These are phyloP conservation scores for Calephelis perditalis DNA, from an alignment of 2,888 invertebrate genomes.

Conservation along the genomic window DNA sequence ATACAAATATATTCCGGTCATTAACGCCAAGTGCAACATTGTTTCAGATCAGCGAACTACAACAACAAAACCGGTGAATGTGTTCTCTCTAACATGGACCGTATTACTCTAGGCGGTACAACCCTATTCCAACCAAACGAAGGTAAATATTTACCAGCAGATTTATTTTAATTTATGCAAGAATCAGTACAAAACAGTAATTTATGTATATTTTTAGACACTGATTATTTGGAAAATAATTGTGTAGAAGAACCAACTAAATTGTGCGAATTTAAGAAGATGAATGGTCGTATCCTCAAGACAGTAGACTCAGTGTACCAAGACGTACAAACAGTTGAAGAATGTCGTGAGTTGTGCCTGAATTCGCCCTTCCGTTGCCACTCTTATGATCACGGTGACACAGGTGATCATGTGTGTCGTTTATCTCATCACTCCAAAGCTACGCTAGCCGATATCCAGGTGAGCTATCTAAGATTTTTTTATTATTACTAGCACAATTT, in stretches of 20 bases:
- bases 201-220: constrained; percentile 44
- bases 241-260: constrained; percentile 96
- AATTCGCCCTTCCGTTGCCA: constrained; percentile 94
- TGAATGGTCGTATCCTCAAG: constrained; percentile 92
- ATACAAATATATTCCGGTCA: constrained; percentile 36
- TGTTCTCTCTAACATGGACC: constrained; percentile 94
- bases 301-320: constrained; percentile 96
- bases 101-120: constrained; percentile 91
- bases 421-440: constrained; percentile 94
- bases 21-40: constrained; percentile 38
- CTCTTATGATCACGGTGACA: constrained; percentile 95
- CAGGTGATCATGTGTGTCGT: constrained; percentile 95
- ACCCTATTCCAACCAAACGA: constrained; percentile 85
- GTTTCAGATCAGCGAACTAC: constrained; percentile 93
- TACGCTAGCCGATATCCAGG: constrained; percentile 92
- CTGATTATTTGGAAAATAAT: constrained; percentile 94
- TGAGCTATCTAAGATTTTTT: constrained; percentile 36
- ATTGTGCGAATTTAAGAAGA: constrained; percentile 94
- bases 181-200: constrained; percentile 12
- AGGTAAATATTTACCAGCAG: constrained; percentile 47
- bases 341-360: constrained; percentile 92
- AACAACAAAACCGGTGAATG: constrained; percentile 91
- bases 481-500: background rate
- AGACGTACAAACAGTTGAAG: constrained; percentile 91
- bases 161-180: background rate